Conservation (phyloP, 2,113 vertebrate species). For the Megalops atlanticus region DNA sequence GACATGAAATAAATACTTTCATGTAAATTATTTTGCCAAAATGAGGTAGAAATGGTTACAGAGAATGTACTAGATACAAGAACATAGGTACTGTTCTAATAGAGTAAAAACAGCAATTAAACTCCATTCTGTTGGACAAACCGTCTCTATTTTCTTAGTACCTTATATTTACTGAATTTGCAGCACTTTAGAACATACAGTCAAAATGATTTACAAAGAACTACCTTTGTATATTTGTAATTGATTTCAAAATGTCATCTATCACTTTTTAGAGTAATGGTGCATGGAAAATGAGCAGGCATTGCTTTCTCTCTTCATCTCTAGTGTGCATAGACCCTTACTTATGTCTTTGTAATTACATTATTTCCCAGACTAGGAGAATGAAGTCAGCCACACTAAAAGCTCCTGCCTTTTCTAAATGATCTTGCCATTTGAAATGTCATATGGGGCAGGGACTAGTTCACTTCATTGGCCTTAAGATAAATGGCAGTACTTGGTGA, state of each 20-base stretch:
- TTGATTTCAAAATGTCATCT: not conserved
- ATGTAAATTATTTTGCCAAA: conserved; percentile 95
- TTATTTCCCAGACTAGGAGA: too few relatives aligned
- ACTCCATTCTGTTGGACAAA: conserved; percentile 80
- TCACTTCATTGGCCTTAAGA: too few relatives aligned
- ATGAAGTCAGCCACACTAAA: too few relatives aligned
- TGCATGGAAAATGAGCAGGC: too few relatives aligned
- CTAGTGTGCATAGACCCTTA: too few relatives aligned
- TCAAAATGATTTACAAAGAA: conserved; percentile 4
- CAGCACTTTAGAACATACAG: not conserved
- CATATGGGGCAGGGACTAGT: too few relatives aligned
- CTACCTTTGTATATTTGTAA: not conserved
- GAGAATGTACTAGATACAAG: conserved; percentile 83
- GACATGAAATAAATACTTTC: conserved; percentile 98
- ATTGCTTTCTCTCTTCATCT: too few relatives aligned
- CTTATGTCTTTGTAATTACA: too few relatives aligned
- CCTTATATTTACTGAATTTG: not conserved
- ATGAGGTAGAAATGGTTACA: conserved; percentile 99
- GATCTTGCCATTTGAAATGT: too few relatives aligned
- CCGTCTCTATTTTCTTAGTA: conserved; percentile 40
- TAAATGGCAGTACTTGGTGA: too few relatives aligned
- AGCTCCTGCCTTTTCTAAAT: too few relatives aligned
- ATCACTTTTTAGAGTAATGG: too few relatives aligned
- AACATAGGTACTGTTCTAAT: conserved; percentile 70
- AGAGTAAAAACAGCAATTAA: conserved; percentile 69